Evolutionary conservation across 1,140 invertebrate species (phyloP).

Genomic region (Probaryconus sp.): DNA sequence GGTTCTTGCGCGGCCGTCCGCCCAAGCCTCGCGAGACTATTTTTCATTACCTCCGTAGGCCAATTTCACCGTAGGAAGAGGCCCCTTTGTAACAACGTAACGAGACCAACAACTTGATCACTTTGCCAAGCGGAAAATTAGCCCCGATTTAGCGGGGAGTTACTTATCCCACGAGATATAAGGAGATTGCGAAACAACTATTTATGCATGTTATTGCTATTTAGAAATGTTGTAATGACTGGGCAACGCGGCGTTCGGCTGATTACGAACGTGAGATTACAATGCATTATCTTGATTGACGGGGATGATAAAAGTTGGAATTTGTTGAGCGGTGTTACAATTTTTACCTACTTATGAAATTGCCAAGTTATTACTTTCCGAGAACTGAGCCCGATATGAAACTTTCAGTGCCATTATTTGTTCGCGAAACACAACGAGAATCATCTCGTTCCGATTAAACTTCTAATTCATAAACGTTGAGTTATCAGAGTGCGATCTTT

Average conservation of each 20-base stretch:
- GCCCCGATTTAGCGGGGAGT: slow-evolving; percentile 39
- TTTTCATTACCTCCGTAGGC: too few species aligned
- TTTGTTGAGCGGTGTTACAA: slow-evolving; percentile 38
- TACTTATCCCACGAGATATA: slow-evolving; percentile 26
- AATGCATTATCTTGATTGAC: slow-evolving; percentile 47
- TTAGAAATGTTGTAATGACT: slow-evolving; percentile 41
- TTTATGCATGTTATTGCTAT: slow-evolving; percentile 54
- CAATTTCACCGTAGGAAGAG: slow-evolving; percentile 36
- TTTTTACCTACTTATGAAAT: slow-evolving; percentile 34
- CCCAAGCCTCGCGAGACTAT: slow-evolving; percentile 14
- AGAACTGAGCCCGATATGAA: too few species aligned
- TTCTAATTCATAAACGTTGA: too few species aligned
- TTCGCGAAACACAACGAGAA: too few species aligned
- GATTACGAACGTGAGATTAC: slow-evolving; percentile 44
- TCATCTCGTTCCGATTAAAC: too few species aligned
- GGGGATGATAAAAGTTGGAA: slow-evolving; percentile 49
- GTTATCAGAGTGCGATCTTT: too few species aligned
- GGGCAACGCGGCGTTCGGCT: slow-evolving; percentile 9
- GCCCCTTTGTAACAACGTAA: slow-evolving; percentile 49
- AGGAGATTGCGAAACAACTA: slow-evolving; percentile 41
- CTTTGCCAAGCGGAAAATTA: slow-evolving; percentile 56
- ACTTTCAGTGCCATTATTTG: too few species aligned
- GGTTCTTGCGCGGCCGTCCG: slow-evolving; percentile 62
- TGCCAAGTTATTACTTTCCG: too few species aligned
- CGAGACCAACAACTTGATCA: slow-evolving; percentile 57